Conservation (phyloP, 2,797 vertebrate species). For the Pampus argenteus region DNA sequence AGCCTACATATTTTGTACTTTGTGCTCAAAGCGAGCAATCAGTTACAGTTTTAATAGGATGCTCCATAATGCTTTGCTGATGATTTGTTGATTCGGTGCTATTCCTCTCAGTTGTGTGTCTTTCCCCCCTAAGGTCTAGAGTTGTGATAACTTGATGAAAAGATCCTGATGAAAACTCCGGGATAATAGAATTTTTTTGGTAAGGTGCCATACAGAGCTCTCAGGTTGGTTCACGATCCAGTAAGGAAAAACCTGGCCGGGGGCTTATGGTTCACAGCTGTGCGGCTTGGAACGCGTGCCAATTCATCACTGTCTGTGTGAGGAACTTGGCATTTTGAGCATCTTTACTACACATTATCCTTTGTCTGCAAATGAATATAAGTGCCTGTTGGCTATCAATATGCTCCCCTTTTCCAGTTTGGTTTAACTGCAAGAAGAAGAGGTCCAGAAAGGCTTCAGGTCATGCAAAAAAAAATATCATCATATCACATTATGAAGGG, state of each 20-base stretch:
- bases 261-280: constrained; percentile 76
- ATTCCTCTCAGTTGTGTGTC: constrained; percentile 69
- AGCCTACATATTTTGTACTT: constrained; percentile 38
- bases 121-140: constrained; percentile 68
- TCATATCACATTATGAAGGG: constrained; percentile 22
- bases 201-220: constrained; percentile 71
- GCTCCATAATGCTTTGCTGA: constrained; percentile 72
- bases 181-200: constrained; percentile 84
- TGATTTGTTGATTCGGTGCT: constrained; percentile 80
- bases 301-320: constrained; percentile 74
- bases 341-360: constrained; percentile 67
- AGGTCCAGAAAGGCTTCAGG: constrained; percentile 25
- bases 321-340: constrained; percentile 65
- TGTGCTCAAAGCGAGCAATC: constrained; percentile 59
- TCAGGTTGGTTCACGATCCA: constrained; percentile 77
- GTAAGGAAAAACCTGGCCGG: constrained; percentile 63
- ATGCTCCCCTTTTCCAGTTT: constrained; percentile 33
- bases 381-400: constrained; percentile 49
- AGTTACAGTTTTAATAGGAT: constrained; percentile 71
- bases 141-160: constrained; percentile 81
- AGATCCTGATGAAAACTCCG: constrained; percentile 81
- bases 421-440: constrained; percentile 27
- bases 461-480: constrained; percentile 33
- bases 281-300: constrained; percentile 54
- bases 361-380: constrained; percentile 54